These are phyloP conservation scores for Myotis lucifugus DNA, from an alignment of 2,113 vertebrate genomes.

Conservation along the genomic window DNA sequence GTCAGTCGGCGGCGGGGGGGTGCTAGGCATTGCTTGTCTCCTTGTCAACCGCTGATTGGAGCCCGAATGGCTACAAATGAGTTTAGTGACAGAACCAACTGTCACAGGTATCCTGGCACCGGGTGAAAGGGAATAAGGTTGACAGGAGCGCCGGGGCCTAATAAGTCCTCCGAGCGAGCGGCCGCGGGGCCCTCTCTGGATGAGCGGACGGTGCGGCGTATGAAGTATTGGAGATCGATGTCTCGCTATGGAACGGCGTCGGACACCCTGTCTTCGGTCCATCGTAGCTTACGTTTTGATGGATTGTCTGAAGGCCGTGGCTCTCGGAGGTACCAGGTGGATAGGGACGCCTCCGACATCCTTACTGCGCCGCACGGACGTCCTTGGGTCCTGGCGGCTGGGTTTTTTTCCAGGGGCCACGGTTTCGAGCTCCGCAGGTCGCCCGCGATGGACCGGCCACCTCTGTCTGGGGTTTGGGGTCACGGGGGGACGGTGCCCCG, in stretches of 20 bases:
- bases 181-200: conserved; percentile 90
- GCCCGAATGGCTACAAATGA: conserved; percentile 94
- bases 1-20: conserved; percentile 68
- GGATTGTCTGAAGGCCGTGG: conserved; percentile 91
- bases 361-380: conserved; percentile 88
- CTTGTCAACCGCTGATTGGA: conserved; percentile 90
- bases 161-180: conserved; percentile 94
- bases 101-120: conserved; percentile 91
- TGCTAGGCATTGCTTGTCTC: conserved; percentile 77
- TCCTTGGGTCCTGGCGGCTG: conserved; percentile 87
- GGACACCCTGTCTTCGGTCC: conserved; percentile 90
- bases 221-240: conserved; percentile 98
- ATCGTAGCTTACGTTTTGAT: conserved; percentile 96
- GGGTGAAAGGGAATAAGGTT: conserved; percentile 96
- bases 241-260: conserved; percentile 96
- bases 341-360: conserved; percentile 84
- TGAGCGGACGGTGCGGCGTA: conserved; percentile 91
- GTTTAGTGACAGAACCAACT: conserved; percentile 95
- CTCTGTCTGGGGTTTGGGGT: not conserved
- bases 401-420: conserved; percentile 44
- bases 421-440: conserved; percentile 75
- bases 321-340: conserved; percentile 82
- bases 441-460: conserved; percentile 79
- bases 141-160: conserved; percentile 96
- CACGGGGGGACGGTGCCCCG: conserved; percentile 58